phyloP scores from a whole-genome alignment of 2,797 vertebrate genomes.

The Lithobates pipiens region DNA sequence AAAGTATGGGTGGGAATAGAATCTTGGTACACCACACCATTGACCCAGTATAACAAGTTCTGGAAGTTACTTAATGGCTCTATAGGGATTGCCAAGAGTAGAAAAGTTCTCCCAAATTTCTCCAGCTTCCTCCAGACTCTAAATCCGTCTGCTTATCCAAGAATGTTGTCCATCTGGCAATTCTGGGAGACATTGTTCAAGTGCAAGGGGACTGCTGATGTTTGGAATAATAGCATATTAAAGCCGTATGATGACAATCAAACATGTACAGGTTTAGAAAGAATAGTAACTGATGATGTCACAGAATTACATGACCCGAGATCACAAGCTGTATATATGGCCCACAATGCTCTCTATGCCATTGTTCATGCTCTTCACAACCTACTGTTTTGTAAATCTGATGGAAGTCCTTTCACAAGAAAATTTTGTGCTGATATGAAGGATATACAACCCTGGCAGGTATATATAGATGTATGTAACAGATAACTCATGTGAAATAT shows the following conservation, averaged over 20 bases:
- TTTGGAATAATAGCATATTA: not conserved
- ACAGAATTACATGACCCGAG: constrained; percentile 23
- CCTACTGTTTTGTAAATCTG: constrained; percentile 17
- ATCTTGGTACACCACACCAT: constrained; percentile 9
- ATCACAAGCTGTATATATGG: constrained; percentile 40
- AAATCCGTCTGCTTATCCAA: constrained; percentile 10
- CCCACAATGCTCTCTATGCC: constrained; percentile 34
- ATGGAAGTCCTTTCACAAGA: constrained; percentile 3
- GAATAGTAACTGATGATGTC: constrained; percentile 23
- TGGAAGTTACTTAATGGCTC: constrained; percentile 26
- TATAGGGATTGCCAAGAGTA: constrained; percentile 19
- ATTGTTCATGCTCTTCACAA: constrained; percentile 34
- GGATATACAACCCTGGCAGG: constrained; percentile 49
- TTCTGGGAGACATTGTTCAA: constrained; percentile 31
- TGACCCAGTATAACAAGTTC: not conserved
- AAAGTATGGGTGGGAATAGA: constrained; percentile 33
- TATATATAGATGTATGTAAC: not conserved
- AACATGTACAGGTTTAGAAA: constrained; percentile 15
- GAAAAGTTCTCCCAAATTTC: constrained; percentile 16
- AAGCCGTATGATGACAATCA: not conserved
- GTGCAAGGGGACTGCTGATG: not conserved
- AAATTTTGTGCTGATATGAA: constrained; percentile 18
- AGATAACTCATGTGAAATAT: no score
- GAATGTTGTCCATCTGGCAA: not conserved
- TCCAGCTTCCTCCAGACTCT: constrained; percentile 14